Evolutionary conservation across 2,113 vertebrate genomes (phyloP).

Genomic region (Haemorhous mexicanus): DNA sequence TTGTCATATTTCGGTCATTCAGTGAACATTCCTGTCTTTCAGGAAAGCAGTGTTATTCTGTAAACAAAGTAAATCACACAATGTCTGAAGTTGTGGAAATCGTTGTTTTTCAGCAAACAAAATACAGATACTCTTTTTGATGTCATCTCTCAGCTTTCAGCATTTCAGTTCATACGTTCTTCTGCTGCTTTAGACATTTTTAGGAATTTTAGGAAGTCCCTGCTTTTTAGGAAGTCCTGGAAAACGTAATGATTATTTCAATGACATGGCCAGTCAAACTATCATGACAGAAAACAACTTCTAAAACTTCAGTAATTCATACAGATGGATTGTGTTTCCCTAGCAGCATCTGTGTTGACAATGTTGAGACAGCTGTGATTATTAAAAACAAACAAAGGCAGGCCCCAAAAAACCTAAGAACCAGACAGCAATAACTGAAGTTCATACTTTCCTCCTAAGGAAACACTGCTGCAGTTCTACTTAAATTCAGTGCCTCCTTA

Average conservation of each 20-base stretch:
- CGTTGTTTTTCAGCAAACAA: not conserved
- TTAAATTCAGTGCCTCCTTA: not conserved
- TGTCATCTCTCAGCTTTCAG: rapidly evolving
- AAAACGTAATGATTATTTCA: not conserved
- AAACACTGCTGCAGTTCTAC: not conserved
- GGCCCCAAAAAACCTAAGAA: not conserved
- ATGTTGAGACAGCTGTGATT: not conserved
- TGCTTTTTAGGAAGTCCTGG: not conserved
- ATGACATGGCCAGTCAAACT: not conserved
- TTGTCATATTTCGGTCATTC: not conserved
- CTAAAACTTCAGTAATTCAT: not conserved
- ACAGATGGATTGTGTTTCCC: not conserved
- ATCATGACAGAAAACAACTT: not conserved
- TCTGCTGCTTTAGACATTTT: not conserved
- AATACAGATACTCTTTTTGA: not conserved
- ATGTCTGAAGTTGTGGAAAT: not conserved
- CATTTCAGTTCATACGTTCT: not conserved
- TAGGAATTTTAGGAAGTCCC: not conserved
- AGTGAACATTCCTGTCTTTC: not conserved
- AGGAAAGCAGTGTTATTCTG: not conserved
- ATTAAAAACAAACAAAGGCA: not conserved
- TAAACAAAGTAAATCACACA: not conserved
- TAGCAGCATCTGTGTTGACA: not conserved
- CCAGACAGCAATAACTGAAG: not conserved
- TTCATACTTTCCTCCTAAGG: not conserved